Conservation (phyloP, 1,140 invertebrate species). For the Achatina immaculata region DNA sequence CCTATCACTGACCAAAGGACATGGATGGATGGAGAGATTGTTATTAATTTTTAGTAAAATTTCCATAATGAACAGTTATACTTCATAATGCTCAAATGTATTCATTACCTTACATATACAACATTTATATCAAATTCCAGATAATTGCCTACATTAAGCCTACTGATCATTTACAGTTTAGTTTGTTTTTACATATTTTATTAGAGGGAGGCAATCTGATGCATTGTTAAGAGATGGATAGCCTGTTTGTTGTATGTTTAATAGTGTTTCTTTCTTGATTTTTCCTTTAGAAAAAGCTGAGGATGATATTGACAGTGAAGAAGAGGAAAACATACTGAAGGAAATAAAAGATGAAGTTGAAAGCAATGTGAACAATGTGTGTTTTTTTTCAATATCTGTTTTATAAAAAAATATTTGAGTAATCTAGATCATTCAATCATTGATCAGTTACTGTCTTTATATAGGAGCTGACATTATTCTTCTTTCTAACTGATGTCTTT, state of each 20-base stretch:
- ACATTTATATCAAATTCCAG: not conserved
- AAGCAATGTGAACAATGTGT: slow-evolving; percentile 49
- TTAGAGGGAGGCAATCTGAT: too few relatives aligned
- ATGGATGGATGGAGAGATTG: too few relatives aligned
- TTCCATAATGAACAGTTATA: too few relatives aligned
- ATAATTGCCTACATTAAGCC: not conserved
- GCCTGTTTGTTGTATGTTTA: not conserved
- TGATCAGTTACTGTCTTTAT: not conserved
- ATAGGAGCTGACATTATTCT: too few relatives aligned
- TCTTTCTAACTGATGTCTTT: too few relatives aligned
- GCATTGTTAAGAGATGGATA: not conserved
- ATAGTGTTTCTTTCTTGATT: not conserved
- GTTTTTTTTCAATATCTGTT: too few relatives aligned
- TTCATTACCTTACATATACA: too few relatives aligned
- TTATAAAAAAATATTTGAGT: not conserved
- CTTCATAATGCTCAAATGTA: too few relatives aligned
- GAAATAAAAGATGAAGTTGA: slow-evolving; percentile 67
- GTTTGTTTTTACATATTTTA: not conserved
- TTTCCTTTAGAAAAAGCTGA: too few relatives aligned
- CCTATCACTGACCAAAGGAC: too few relatives aligned
- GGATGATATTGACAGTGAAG: slow-evolving; percentile 65
- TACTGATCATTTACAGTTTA: not conserved
- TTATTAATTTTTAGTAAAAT: too few relatives aligned
- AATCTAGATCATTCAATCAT: not conserved
- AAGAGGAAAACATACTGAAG: slow-evolving; percentile 66